Base-by-base conservation (phyloP, 2,113 vertebrate genomes). In the Cercopithecus mona region DNA sequence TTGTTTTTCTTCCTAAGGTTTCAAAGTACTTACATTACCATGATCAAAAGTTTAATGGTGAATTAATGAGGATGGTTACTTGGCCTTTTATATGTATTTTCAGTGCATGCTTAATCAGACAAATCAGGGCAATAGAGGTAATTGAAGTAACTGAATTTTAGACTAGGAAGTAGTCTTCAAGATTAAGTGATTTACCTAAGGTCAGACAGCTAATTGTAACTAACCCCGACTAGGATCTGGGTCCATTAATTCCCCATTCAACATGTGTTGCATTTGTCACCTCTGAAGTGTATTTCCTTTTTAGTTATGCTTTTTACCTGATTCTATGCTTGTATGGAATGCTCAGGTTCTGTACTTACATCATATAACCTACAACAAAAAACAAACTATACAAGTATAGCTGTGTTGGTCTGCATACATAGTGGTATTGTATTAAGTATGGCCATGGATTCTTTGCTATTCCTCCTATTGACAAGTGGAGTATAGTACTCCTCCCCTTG, bases 41-140 rank as follows among this genome's bases (percentile, higher is more conserved):
- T 70, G 94, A 96, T 96, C 93, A 30, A 98, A 61, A 95, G 94
- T 88, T 97, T 88, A 80, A 97, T 97, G 96, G 91, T 96, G 81
- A 98, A 97, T 97, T 97, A 97, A 97, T 97, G 92, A 98, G 92
- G 25, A 59, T 92, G 90, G 95, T 96, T 95, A 38, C 72, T 94
- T 59, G 48, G 55, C 22, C 66, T 95, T 97, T 96, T 95, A 68
- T 80, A 90, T 95, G 80, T 97, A 94, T 64, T 90, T 93, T 95
- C 86, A 78, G 93, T 80, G 45, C 76, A 90, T 79, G 72, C 68
- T 96, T 91, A 92, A 91, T 73, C 95, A 97, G 82, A 97, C 96
- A 97, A 95, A 96, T 96, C 81, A 96, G 94, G 84, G 90, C 96
- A 95, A 86, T 75, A 45, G 40, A 70, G 73, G 87, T 95, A 92